These are phyloP conservation scores for Aelia acuminata DNA, from an alignment of 2,888 invertebrate species.

Conservation along the genomic window DNA sequence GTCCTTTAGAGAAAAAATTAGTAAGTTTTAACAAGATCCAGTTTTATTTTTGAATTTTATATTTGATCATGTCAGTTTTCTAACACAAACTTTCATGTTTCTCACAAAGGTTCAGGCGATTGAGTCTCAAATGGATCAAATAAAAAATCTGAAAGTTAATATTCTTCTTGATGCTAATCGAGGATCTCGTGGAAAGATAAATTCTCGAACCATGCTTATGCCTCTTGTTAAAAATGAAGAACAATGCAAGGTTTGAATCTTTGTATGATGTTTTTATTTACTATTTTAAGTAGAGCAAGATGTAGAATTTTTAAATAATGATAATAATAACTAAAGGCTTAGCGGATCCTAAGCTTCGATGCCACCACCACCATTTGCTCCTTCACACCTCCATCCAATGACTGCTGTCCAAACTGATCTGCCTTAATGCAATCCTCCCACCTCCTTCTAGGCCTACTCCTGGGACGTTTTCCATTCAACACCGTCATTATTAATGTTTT, in stretches of 20 bases:
- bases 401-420: too few species aligned
- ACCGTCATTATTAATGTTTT: too few species aligned
- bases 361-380: too few species aligned
- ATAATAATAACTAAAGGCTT: too few species aligned
- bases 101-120: constrained; percentile 77
- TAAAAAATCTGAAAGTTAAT: constrained; percentile 77
- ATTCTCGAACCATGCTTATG: constrained; percentile 83
- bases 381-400: too few species aligned
- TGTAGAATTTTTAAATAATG: too few species aligned
- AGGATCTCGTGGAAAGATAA: constrained; percentile 85
- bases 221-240: constrained; percentile 78
- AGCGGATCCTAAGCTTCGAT: too few species aligned
- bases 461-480: too few species aligned
- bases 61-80: neutral
- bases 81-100: constrained; percentile 49
- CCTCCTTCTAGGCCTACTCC: too few species aligned
- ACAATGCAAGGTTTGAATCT: constrained; percentile 70
- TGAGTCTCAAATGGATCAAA: constrained; percentile 73
- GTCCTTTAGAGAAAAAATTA: constrained; percentile 83
- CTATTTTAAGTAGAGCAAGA: too few species aligned
- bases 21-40: constrained; percentile 69
- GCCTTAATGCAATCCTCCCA: too few species aligned
- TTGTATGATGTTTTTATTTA: neutral
- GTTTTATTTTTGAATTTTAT: neutral
- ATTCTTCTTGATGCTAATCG: constrained; percentile 90